These are phyloP conservation scores for Peromyscus attwateri DNA, from an alignment of 2,797 vertebrate species.

Conservation along the genomic window DNA sequence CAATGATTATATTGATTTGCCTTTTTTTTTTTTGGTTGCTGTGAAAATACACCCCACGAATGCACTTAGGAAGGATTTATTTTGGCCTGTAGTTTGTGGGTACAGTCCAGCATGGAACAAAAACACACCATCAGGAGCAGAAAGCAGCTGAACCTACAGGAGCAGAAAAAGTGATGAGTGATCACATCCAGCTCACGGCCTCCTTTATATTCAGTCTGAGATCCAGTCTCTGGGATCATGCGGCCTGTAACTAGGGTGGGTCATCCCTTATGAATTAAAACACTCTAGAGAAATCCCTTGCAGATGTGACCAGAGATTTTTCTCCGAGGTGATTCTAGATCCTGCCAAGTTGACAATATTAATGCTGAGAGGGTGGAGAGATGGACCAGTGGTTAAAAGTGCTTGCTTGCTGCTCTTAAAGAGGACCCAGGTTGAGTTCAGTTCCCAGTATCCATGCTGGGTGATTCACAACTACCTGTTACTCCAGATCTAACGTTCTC, in stretches of 20 bases:
- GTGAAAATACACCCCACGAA: neutral
- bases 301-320: neutral
- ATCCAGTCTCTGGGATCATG: neutral
- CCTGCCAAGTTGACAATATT: neutral
- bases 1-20: neutral
- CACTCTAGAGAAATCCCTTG: neutral
- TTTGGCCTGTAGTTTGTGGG: neutral
- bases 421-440: neutral
- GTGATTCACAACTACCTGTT: too few species aligned
- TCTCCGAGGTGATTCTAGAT: neutral
- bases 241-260: too few species aligned
- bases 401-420: neutral
- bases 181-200: neutral
- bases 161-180: neutral
- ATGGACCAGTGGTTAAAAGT: neutral
- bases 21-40: neutral
- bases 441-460: neutral
- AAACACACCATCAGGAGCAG: neutral
- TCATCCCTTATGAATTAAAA: neutral
- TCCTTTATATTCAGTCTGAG: too few species aligned
- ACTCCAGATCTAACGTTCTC: neutral
- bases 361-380: too few species aligned
- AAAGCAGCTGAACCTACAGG: neutral
- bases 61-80: neutral
- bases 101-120: neutral